A percentile compares a stretch with the other conserved stretches of the same genome.
These are phyloP conservation scores for Trichonephila inaurata DNA, from an alignment of 1,140 invertebrate genomes.

Conservation along the genomic window DNA sequence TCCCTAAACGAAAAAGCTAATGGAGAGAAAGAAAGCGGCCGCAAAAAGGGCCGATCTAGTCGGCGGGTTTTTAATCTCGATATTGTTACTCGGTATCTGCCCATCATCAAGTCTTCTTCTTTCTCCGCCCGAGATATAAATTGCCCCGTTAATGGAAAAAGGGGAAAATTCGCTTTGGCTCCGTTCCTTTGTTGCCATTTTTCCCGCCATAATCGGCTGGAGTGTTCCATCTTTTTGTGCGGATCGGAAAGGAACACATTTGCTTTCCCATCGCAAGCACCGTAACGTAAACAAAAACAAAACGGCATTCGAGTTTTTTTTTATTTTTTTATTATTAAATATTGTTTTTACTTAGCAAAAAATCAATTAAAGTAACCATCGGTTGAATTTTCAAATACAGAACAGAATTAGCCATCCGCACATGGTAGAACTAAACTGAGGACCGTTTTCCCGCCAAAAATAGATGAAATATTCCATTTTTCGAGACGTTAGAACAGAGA, in stretches of 20 bases:
- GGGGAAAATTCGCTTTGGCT: slow-evolving; percentile 23
- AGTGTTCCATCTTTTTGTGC: not conserved
- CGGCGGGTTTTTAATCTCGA: slow-evolving; percentile 65
- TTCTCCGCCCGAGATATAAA: slow-evolving; percentile 55
- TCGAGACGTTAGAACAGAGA: no score
- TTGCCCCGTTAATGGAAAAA: slow-evolving; percentile 71
- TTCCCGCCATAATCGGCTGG: slow-evolving; percentile 40
- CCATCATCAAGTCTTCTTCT: slow-evolving; percentile 43
- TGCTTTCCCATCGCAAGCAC: not conserved
- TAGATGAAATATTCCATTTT: no score
- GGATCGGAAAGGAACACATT: not conserved
- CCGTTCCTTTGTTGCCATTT: slow-evolving; percentile 33
- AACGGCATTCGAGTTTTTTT: not conserved
- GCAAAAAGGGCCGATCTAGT: slow-evolving; percentile 5
- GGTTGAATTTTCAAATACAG: no score
- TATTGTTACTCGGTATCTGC: slow-evolving; percentile 66
- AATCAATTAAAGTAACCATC: not conserved
- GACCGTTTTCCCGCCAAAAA: no score
- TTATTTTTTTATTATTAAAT: not conserved
- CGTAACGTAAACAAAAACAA: not conserved
- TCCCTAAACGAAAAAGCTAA: slow-evolving; percentile 53
- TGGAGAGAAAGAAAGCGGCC: slow-evolving; percentile 23
- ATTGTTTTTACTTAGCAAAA: not conserved
- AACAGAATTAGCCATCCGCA: no score
- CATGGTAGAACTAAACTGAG: no score